Conservation (phyloP, 2,797 vertebrate species). For the Heliangelus exortis region DNA sequence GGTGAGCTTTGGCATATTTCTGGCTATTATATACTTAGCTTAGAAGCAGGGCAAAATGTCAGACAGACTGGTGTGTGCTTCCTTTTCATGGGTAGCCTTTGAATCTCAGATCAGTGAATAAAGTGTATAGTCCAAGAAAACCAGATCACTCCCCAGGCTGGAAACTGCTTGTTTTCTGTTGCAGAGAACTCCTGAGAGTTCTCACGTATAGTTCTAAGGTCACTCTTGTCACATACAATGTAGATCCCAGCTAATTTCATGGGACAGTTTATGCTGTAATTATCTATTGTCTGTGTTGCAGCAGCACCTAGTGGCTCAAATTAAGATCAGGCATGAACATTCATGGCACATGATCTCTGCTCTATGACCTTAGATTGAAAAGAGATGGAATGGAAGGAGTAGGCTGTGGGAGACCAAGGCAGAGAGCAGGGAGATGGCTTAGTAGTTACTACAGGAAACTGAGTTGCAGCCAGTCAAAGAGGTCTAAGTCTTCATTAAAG, state of each 20-base stretch:
- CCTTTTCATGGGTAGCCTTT: neutral
- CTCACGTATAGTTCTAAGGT: neutral
- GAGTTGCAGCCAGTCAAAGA: neutral
- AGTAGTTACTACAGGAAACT: neutral
- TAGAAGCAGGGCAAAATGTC: neutral
- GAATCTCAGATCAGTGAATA: neutral
- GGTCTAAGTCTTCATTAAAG: neutral
- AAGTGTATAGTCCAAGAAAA: neutral
- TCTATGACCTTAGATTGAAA: neutral
- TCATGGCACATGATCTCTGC: neutral
- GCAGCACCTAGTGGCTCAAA: conserved; percentile 69
- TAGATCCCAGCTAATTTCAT: neutral
- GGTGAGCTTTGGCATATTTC: neutral
- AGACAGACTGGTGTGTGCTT: neutral
- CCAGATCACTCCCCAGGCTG: neutral
- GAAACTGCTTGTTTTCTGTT: neutral
- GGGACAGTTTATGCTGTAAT: neutral
- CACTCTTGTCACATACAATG: neutral
- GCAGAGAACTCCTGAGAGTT: neutral
- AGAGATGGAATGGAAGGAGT: neutral
- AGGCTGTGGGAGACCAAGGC: neutral
- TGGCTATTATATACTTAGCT: neutral
- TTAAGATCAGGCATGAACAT: neutral
- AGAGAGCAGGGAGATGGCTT: neutral
- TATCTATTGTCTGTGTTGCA: conserved; percentile 49